Evolutionary conservation across 2,797 vertebrate genomes (phyloP), one percentile per base, ranked within the genome.

Genomic region (Centroberyx gerrardi): DNA sequence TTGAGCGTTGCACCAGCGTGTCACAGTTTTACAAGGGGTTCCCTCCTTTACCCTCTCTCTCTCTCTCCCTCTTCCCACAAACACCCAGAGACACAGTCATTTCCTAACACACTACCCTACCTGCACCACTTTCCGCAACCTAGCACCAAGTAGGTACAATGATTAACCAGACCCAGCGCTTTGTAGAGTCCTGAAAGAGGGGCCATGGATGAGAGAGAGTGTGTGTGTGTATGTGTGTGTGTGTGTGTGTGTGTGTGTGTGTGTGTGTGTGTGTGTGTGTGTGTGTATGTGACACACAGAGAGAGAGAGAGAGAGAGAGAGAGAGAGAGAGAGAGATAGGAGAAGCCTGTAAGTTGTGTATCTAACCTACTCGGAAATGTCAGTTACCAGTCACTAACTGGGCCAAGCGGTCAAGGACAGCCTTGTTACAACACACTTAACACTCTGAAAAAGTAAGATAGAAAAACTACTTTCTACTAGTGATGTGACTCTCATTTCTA

Each of bases 111-210:
- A 55, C 55, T 42, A 9, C 38, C 22, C 61, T 28, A 61, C 74
- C 66, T 71, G 31, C 29, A 29, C 55, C 66, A 42, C 69, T 49
- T 86, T 87, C 62, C 83, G 83, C 80, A 80, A 82, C 76, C 83
- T 62, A 81, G 81, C 85, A 85, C 61, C 49, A 29, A 72, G 68
- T 40, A 33, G 68, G 40, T 72, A 48, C 71, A 94, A 93, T 93
- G 68, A 92, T 93, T 93, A 92, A 92, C 91, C 64, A 78, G 77
- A 59, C 36, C n/a, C 15, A 17, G 51, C 1, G 33, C 59, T 14
- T n/a, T 54, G 38, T 27, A 10, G 7, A 33, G 38, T 46, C 22
- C 29, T 15, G 33, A 18, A 14, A 74, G 51, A 42, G 5, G 33
- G 14, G 40, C 12, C 65, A 14, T 42, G 55, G 53, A 31, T 12